Evolutionary conservation across 2,113 vertebrate species (phyloP).

Genomic region (Tachycineta bicolor): DNA sequence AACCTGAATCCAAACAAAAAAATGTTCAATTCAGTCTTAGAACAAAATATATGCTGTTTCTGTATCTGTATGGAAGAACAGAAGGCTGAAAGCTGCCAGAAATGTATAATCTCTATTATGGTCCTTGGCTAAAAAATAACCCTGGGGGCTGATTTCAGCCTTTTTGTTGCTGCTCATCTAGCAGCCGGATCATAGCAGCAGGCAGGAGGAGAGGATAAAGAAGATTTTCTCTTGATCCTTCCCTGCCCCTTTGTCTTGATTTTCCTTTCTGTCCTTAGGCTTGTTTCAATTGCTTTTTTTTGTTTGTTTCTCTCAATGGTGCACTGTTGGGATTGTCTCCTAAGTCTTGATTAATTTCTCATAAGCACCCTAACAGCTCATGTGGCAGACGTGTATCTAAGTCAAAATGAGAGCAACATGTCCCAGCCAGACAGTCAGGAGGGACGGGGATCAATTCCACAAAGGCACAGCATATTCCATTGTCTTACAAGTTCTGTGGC

Average conservation of each 20-base stretch:
- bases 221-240: not conserved
- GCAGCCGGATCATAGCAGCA: not conserved
- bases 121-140: not conserved
- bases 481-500: not conserved
- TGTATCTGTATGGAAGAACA: not conserved
- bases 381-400: fast-evolving
- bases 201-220: not conserved
- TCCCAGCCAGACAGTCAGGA: not conserved
- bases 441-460: not conserved
- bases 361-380: not conserved
- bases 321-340: not conserved
- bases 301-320: not conserved
- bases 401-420: not conserved
- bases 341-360: not conserved
- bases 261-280: not conserved
- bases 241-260: not conserved
- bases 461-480: not conserved
- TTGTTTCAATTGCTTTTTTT: not conserved
- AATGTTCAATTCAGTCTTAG: not conserved
- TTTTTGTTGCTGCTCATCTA: not conserved
- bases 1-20: not conserved
- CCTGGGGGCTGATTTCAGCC: not conserved
- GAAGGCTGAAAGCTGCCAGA: not conserved
- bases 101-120: not conserved
- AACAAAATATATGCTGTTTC: not conserved